phyloP scores from a whole-genome alignment of 2,888 invertebrate species.

The Habrosyne pyritoides region DNA sequence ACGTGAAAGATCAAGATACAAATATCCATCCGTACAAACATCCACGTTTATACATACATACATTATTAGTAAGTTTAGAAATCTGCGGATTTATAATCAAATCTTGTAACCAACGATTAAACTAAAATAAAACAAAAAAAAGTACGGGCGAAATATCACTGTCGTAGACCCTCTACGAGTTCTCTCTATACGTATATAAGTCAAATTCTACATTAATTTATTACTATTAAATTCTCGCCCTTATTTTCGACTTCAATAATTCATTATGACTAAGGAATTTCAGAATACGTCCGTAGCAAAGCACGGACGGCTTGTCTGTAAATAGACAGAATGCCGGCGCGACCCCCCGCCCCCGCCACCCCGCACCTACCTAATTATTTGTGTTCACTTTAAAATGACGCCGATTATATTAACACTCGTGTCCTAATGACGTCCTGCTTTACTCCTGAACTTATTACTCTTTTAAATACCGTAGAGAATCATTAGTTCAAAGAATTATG shows the following conservation, averaged over 20 bases:
- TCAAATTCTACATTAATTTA: neutral
- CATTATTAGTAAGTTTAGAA: too few relatives aligned
- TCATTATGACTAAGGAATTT: constrained; percentile 10
- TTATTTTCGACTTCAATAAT: too few relatives aligned
- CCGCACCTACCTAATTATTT: constrained; percentile 63
- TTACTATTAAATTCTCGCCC: too few relatives aligned
- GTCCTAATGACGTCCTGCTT: constrained; percentile 6
- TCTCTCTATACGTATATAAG: neutral
- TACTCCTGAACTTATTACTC: neutral
- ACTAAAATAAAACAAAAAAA: too few relatives aligned
- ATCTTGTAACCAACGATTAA: too few relatives aligned
- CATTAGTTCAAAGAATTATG: neutral
- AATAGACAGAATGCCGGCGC: constrained; percentile 44
- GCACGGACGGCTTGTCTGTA: constrained; percentile 32
- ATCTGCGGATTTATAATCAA: too few relatives aligned
- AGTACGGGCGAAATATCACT: neutral
- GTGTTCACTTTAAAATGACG: constrained; percentile 58
- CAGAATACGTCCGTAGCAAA: constrained; percentile 45
- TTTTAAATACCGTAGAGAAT: neutral
- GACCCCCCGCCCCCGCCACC: constrained; percentile 15
- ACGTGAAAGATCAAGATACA: too few relatives aligned
- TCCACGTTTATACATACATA: too few relatives aligned
- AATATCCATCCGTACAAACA: too few relatives aligned
- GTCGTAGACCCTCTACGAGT: neutral
- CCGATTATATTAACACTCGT: constrained; percentile 52